Percentiles rank a stretch among this genome's conserved stretches.
Evolutionary conservation across 2,797 vertebrate species (phyloP).

Genomic region (Fundulus diaphanus): DNA sequence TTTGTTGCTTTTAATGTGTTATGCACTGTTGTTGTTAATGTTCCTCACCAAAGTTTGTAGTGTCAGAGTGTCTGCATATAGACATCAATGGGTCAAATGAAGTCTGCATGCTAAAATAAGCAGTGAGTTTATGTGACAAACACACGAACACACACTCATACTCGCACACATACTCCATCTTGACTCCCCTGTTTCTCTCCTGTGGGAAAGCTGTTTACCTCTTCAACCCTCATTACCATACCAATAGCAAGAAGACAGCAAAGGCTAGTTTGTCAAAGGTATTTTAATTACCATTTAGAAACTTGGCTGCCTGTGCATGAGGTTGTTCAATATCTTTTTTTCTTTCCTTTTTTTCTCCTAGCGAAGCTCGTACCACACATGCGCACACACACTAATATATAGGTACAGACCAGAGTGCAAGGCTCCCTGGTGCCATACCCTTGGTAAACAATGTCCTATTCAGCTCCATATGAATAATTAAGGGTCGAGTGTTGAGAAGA

Average conservation of each 20-base stretch:
- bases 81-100: slow-evolving; percentile 24
- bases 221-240: slow-evolving; percentile 74
- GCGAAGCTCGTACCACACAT: slow-evolving; percentile 16
- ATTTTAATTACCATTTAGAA: slow-evolving; percentile 79
- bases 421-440: slow-evolving; percentile 55
- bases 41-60: not conserved
- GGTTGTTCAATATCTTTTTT: slow-evolving; percentile 51
- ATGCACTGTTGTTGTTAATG: not conserved
- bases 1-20: not conserved
- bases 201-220: slow-evolving; percentile 69
- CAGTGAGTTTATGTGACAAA: slow-evolving; percentile 20
- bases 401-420: slow-evolving; percentile 49
- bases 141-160: not conserved
- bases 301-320: slow-evolving; percentile 60
- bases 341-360: slow-evolving; percentile 1
- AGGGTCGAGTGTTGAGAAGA: slow-evolving; percentile 59
- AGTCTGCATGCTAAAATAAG: slow-evolving; percentile 26
- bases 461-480: slow-evolving; percentile 77
- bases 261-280: slow-evolving; percentile 71
- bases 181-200: slow-evolving; percentile 27
- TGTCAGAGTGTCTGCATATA: not conserved
- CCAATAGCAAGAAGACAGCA: slow-evolving; percentile 65
- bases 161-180: slow-evolving; percentile 1
- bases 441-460: slow-evolving; percentile 79
- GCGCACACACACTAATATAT: slow-evolving; percentile 19